These are phyloP conservation scores for Tupiocoris notatus DNA, from an alignment of 2,888 invertebrate genomes.

Conservation along the genomic window DNA sequence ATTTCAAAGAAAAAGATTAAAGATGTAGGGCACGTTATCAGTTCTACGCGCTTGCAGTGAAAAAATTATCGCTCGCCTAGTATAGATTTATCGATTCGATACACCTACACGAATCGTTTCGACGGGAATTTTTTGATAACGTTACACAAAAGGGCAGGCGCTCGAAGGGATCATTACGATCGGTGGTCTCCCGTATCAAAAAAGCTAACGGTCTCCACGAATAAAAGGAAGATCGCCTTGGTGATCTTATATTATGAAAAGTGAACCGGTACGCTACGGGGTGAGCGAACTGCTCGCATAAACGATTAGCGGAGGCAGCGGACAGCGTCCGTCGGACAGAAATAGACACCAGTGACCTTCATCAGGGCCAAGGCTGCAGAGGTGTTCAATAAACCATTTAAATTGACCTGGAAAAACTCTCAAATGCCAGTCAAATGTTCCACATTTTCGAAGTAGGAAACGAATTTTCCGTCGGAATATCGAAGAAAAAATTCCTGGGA, in stretches of 20 bases:
- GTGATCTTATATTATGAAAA: background rate
- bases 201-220: constrained; percentile 15
- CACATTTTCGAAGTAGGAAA: too few relatives aligned
- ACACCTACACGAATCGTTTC: background rate
- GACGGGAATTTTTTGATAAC: background rate
- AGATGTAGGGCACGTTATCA: too few relatives aligned
- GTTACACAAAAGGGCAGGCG: background rate
- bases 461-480: too few relatives aligned
- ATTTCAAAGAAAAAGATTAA: too few relatives aligned
- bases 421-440: background rate
- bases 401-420: background rate
- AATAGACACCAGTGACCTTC: background rate
- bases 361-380: background rate
- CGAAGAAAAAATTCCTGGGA: too few relatives aligned
- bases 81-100: background rate
- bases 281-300: background rate
- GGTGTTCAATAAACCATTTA: background rate
- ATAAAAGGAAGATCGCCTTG: constrained; percentile 9
- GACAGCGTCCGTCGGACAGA: background rate
- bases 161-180: constrained; percentile 8
- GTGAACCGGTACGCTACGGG: background rate
- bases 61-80: background rate
- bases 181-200: background rate
- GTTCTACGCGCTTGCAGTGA: too few relatives aligned
- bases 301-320: background rate